Percentiles rank a stretch among this genome's conserved stretches.
Conservation (phyloP, 64 coral and sea anemone species). For the Actinia equina region DNA sequence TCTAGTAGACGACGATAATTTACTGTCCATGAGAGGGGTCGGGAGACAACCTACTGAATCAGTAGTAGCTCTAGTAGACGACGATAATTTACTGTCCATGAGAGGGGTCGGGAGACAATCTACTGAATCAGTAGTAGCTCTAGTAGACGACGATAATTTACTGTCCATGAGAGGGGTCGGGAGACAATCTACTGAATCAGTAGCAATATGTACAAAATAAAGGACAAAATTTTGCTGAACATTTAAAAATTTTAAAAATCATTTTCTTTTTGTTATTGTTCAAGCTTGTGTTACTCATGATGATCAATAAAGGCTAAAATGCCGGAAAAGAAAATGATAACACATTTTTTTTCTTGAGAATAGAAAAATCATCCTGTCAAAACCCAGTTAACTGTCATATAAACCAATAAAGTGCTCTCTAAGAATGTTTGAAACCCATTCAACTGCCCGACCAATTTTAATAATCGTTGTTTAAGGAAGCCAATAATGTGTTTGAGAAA, state of each 20-base stretch:
- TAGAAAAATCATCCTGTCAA: background rate
- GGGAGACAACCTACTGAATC: too few relatives aligned
- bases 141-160: too few relatives aligned
- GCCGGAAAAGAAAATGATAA: background rate
- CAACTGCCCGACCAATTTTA: conserved; percentile 9
- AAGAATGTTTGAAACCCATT: background rate
- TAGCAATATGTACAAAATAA: too few relatives aligned
- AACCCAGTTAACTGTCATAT: conserved; percentile 2
- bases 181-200: too few relatives aligned
- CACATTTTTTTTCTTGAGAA: too few relatives aligned
- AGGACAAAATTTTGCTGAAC: too few relatives aligned
- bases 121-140: background rate
- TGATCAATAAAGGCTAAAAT: too few relatives aligned
- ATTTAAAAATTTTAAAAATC: too few relatives aligned
- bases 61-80: background rate
- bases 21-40: too few relatives aligned
- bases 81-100: background rate
- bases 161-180: too few relatives aligned
- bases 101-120: background rate
- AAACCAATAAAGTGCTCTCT: background rate
- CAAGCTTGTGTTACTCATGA: too few relatives aligned
- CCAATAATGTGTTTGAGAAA: background rate
- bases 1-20: background rate
- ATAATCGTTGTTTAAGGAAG: background rate
- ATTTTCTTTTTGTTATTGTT: too few relatives aligned